These are phyloP conservation scores for Takifugu ocellatus DNA, from an alignment of 2,797 vertebrate genomes.

Conservation along the genomic window DNA sequence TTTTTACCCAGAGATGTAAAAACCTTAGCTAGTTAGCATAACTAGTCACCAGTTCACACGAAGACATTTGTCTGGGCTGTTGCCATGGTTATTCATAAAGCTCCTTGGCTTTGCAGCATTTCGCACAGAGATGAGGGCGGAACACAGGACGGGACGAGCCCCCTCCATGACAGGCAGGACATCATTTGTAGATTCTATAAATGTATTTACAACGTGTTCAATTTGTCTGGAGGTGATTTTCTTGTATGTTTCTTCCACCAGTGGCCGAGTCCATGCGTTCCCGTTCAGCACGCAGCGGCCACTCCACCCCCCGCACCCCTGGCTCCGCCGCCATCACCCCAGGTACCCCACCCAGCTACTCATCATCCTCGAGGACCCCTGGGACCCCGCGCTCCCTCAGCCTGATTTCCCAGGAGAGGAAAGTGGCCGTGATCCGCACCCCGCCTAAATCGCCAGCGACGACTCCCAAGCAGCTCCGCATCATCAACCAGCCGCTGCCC, in stretches of 20 bases:
- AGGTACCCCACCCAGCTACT: slow-evolving; percentile 92
- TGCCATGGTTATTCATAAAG: no score
- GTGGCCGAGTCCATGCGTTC: slow-evolving; percentile 88
- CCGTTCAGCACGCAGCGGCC: slow-evolving; percentile 92
- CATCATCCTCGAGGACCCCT: slow-evolving; percentile 90
- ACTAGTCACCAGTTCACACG: no score
- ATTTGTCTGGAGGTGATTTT: background rate
- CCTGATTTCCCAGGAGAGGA: slow-evolving; percentile 90
- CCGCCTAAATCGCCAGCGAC: slow-evolving; percentile 96
- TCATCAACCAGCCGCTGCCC: slow-evolving; percentile 93
- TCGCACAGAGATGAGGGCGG: slow-evolving; percentile 75
- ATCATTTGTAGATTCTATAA: no score
- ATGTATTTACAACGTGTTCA: background rate
- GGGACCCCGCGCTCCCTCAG: slow-evolving; percentile 93
- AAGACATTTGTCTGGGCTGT: no score
- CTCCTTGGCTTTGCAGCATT: slow-evolving; percentile 60
- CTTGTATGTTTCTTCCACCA: slow-evolving; percentile 33
- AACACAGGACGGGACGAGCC: slow-evolving; percentile 77
- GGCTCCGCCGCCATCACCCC: slow-evolving; percentile 94
- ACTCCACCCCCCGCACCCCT: slow-evolving; percentile 92
- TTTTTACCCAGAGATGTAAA: no score
- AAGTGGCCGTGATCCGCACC: slow-evolving; percentile 91
- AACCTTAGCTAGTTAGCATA: no score
- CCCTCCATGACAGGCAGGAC: slow-evolving; percentile 76
- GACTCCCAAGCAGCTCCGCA: slow-evolving; percentile 93